These are phyloP conservation scores for Prolemur simus DNA, from an alignment of 2,113 vertebrate species.

Conservation along the genomic window DNA sequence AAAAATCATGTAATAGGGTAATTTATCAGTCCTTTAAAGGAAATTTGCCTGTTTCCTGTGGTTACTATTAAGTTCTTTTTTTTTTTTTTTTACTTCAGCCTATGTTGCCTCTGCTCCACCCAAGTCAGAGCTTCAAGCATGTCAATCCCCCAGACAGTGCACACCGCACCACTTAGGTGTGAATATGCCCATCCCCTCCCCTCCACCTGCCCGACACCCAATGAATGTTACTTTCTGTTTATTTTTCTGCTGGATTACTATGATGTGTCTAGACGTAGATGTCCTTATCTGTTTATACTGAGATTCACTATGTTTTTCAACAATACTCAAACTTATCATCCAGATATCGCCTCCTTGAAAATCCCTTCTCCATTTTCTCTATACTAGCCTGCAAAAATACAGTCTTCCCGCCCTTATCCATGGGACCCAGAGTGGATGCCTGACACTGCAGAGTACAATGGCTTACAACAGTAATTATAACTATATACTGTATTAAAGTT, in stretches of 20 bases:
- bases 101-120: no score
- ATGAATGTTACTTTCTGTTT: neutral
- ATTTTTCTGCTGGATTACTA: neutral
- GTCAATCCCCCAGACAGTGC: no score
- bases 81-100: no score
- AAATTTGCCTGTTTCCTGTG: neutral
- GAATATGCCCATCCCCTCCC: no score
- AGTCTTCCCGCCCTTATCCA: neutral
- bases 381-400: neutral
- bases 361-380: neutral
- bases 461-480: neutral
- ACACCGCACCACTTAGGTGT: no score
- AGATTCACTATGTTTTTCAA: neutral
- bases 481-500: neutral
- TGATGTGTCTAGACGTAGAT: neutral
- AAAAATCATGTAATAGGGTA: neutral
- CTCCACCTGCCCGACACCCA: no score
- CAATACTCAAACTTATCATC: neutral
- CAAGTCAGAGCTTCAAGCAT: no score
- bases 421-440: neutral
- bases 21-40: neutral
- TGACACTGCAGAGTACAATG: neutral
- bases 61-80: neutral
- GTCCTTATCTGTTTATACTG: neutral
- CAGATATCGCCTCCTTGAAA: neutral